Base-by-base conservation (phyloP, 2,888 invertebrate genomes). In the Phaedon cochleariae region DNA sequence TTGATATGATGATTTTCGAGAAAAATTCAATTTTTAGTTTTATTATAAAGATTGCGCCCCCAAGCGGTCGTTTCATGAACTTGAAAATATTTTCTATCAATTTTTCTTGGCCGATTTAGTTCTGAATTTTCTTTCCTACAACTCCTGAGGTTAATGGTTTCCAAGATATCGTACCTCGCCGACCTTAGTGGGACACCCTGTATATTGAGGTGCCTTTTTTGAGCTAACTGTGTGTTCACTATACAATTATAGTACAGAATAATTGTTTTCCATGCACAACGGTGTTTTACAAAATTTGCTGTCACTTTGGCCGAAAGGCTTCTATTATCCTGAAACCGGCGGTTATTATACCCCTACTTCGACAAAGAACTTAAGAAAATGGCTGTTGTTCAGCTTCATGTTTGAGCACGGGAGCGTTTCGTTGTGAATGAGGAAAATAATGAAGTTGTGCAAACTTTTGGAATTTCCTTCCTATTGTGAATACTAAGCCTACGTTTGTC, bases 311-410 rank as follows among this genome's bases (percentile, higher is more conserved):
- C 22, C 57, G 45, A 57, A 57, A 57, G 57, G 17, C 57, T 57
- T 45, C 57, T 57, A 57, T 57, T 57, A 45, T 57, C 21, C 26
- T 17, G 26, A 29, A 57, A 57, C 57, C 31, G 26, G 26, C 21
- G 57, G 57, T 57, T 45, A 45, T 46, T 46, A 57, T 45, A 57
- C 22, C 26, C 46, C 45, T 29, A 57, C 45, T 29, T 41, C 45
- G 57, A 45, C 55, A 55, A 55, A 55, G 55, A 55, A 55, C 55
- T 55, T 17, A 57, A 57, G 57, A 57, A 57, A 57, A 57, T 57
- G 17, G 57, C 57, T 17, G 57, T 57, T 57, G 57, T 55, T 55
- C 55, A 22, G 41, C 55, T 55, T 55, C 55, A 41, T 55, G 55
- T 57, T 41, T 37, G 57, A 17, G 57, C 57, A 57, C 57, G 46